A percentile compares a stretch with the other conserved stretches of the same genome.
These are phyloP conservation scores for Gisinianus flammeolus DNA, from an alignment of 2,888 invertebrate genomes.

Conservation along the genomic window DNA sequence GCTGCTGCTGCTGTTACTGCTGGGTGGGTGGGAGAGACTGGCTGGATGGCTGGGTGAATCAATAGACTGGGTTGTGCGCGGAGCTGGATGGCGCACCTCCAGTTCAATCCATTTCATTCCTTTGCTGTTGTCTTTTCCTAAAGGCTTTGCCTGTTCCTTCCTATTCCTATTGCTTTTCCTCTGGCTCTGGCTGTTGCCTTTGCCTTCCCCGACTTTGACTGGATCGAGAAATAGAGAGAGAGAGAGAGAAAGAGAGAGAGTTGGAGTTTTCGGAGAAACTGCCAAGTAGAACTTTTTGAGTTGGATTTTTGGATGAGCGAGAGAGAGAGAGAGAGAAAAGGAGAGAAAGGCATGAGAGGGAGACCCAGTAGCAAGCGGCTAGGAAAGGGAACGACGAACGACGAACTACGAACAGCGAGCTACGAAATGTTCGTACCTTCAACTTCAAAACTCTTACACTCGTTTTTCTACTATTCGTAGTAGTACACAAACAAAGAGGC, in stretches of 20 bases:
- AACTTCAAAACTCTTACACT: background rate
- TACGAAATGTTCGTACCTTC: slow-evolving; percentile 6
- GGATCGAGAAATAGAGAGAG: too few species aligned
- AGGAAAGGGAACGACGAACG: slow-evolving; percentile 25
- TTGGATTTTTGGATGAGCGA: background rate
- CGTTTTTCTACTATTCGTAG: background rate
- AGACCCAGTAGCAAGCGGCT: slow-evolving; percentile 24
- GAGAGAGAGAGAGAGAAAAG: background rate
- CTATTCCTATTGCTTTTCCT: background rate
- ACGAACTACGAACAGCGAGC: too few species aligned
- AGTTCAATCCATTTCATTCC: slow-evolving; percentile 14
- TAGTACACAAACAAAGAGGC: too few species aligned
- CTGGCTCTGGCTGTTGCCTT: background rate
- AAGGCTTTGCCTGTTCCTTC: background rate
- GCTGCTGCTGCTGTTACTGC: slow-evolving; percentile 16
- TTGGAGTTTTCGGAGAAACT: background rate
- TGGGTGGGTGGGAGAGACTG: background rate
- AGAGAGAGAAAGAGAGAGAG: too few species aligned
- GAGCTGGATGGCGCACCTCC: slow-evolving; percentile 32
- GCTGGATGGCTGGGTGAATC: slow-evolving; percentile 23
- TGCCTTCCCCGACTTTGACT: too few species aligned
- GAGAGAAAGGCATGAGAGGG: background rate
- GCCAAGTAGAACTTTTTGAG: background rate
- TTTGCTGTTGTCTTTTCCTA: background rate
- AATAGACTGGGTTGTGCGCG: slow-evolving; percentile 41